Conservation (phyloP, 2,797 vertebrate species). For the Lacerta viridis region DNA sequence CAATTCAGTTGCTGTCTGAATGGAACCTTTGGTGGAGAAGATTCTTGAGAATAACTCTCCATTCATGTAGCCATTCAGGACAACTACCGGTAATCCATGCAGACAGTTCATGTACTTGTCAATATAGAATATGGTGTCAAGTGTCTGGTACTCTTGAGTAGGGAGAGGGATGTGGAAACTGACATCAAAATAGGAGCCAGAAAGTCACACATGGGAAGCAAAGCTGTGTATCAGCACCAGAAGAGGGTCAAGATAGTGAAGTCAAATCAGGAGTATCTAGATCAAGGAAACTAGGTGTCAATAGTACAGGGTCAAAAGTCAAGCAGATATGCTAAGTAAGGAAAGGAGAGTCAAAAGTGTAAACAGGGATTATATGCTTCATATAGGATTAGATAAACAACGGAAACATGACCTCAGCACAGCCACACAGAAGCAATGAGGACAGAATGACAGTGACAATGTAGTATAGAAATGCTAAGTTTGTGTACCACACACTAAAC, state of each 20-base stretch:
- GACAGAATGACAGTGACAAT: background rate
- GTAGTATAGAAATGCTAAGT: no score
- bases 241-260: background rate
- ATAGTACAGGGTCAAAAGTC: background rate
- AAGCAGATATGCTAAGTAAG: background rate
- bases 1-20: no score
- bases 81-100: no score
- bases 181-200: background rate
- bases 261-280: background rate
- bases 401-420: background rate
- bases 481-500: no score
- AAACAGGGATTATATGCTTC: conserved; percentile 4
- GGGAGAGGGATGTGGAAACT: background rate
- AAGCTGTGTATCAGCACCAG: background rate
- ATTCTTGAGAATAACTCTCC: no score
- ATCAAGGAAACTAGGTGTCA: background rate
- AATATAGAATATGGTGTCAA: background rate
- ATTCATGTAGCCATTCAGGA: background rate
- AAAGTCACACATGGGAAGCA: background rate
- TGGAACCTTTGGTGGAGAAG: background rate
- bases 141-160: no score
- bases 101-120: background rate
- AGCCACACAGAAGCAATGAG: background rate
- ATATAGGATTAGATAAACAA: background rate
- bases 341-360: background rate